A percentile compares a stretch with the other conserved stretches of the same genome.
phyloP scores from a whole-genome alignment of 2,113 vertebrate species.

The Calyptommatus sinebrachiatus region DNA sequence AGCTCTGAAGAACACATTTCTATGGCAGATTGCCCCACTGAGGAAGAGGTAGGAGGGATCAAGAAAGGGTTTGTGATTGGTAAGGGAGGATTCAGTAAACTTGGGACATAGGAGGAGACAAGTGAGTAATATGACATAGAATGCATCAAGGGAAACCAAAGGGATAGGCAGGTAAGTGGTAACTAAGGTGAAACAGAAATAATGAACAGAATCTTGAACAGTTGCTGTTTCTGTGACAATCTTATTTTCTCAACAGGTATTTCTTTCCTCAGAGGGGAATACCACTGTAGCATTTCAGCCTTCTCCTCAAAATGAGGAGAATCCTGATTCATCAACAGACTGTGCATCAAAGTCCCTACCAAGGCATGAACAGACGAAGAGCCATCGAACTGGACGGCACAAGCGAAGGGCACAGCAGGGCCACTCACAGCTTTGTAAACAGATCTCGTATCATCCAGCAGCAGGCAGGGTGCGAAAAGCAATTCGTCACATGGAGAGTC shows the following conservation, averaged over 20 bases:
- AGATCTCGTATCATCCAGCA: neutral
- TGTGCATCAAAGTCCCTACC: neutral
- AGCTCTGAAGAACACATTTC: slow-evolving; percentile 47
- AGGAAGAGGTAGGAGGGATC: slow-evolving; percentile 39
- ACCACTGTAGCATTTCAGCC: slow-evolving; percentile 5
- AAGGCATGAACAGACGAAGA: neutral
- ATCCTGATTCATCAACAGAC: neutral
- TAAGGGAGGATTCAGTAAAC: neutral
- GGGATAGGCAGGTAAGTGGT: too few relatives aligned
- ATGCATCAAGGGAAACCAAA: neutral
- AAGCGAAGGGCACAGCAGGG: neutral
- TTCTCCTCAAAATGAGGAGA: slow-evolving; percentile 4
- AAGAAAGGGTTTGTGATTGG: neutral
- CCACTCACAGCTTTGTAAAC: neutral
- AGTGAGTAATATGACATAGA: neutral
- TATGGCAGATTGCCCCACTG: slow-evolving; percentile 12
- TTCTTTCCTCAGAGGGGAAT: slow-evolving; percentile 30
- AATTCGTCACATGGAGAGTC: slow-evolving; percentile 3
- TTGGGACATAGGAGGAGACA: too few relatives aligned
- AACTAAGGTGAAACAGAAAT: neutral
- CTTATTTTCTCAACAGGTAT: slow-evolving; percentile 48
- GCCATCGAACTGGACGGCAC: neutral
- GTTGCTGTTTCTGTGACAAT: neutral
- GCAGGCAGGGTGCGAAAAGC: slow-evolving; percentile 5
- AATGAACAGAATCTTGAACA: neutral